phyloP scores from a whole-genome alignment of 2,113 vertebrate genomes.

The Chinchilla lanigera region DNA sequence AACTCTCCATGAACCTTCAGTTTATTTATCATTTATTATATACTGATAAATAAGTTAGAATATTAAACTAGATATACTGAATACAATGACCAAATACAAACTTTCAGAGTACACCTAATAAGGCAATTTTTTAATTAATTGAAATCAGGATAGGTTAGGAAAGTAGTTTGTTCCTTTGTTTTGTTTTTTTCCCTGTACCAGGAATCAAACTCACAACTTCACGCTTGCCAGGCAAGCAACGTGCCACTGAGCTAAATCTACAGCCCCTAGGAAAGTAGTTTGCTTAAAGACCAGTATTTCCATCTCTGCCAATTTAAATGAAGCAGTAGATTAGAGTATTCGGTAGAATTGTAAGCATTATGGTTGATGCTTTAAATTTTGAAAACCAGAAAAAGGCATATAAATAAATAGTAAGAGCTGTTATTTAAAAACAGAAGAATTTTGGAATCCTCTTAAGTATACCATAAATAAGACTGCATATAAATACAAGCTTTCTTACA shows the following conservation, averaged over 20 bases:
- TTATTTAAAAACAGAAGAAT: slow-evolving; percentile 20
- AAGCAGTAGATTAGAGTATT: neutral
- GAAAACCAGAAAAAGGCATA: neutral
- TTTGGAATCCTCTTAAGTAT: slow-evolving; percentile 14
- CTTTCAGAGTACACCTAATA: neutral
- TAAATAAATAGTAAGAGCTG: neutral
- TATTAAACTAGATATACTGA: neutral
- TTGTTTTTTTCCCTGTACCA: too few species aligned
- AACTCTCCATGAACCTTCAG: neutral
- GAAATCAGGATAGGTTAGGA: neutral
- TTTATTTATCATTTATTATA: neutral
- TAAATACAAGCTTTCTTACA: neutral
- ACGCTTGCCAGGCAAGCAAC: too few species aligned
- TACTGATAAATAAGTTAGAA: neutral
- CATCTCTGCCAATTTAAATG: neutral
- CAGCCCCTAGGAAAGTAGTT: too few species aligned
- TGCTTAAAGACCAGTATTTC: neutral
- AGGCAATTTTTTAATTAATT: neutral
- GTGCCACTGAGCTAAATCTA: too few species aligned
- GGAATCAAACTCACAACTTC: too few species aligned
- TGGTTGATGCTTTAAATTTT: neutral
- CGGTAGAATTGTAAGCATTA: neutral
- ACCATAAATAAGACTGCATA: neutral
- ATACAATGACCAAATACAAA: neutral
- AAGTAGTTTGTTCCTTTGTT: neutral